phyloP scores from a whole-genome alignment of 2,888 invertebrate species.

The Gibbula magus region DNA sequence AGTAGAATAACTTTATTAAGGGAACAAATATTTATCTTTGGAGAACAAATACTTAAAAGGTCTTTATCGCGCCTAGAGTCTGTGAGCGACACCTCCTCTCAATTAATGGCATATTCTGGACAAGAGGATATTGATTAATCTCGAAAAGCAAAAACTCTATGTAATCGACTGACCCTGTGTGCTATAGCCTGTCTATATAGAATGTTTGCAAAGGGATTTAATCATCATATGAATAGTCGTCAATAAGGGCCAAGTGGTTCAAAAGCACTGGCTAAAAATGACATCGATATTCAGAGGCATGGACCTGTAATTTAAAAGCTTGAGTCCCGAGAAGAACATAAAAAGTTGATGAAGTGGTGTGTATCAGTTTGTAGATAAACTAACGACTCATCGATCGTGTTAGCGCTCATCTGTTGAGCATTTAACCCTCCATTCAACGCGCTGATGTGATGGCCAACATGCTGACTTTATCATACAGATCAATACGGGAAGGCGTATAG shows the following conservation, averaged over 20 bases:
- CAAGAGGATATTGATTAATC: neutral
- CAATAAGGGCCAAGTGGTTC: too few species aligned
- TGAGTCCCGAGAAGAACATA: neutral
- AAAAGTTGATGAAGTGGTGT: slow-evolving; percentile 6
- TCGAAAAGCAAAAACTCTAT: neutral
- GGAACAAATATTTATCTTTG: neutral
- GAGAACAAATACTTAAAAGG: neutral
- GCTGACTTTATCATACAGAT: neutral
- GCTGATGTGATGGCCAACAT: slow-evolving; percentile 15
- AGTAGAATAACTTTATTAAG: neutral
- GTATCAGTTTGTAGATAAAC: slow-evolving; percentile 1
- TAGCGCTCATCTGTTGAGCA: slow-evolving; percentile 13
- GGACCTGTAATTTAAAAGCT: neutral
- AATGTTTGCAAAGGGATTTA: neutral
- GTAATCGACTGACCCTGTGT: neutral
- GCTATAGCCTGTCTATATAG: too few species aligned
- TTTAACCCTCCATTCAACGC: slow-evolving; percentile 15
- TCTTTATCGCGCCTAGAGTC: neutral
- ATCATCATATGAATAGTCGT: neutral
- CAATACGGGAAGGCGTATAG: slow-evolving; percentile 15
- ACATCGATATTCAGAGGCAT: neutral
- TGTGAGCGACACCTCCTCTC: neutral
- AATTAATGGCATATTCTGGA: neutral
- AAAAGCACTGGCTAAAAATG: neutral
- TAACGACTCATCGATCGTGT: slow-evolving; percentile 14